Base-by-base conservation (phyloP, 1,140 invertebrate genomes). In the Aplysia californica region DNA sequence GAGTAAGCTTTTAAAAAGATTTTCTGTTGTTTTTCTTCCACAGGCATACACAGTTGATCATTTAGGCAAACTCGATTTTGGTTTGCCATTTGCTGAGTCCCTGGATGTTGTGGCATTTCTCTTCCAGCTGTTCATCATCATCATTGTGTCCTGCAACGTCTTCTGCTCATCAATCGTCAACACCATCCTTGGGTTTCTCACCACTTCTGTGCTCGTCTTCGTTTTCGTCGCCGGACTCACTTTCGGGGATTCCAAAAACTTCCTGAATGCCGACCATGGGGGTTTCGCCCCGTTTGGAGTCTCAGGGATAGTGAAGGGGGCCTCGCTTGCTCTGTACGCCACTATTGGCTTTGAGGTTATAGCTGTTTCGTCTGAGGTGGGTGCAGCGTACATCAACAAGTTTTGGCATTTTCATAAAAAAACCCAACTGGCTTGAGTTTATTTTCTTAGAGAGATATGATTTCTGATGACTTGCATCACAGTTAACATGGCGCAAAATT, bases 291-390 rank as follows among this genome's bases (percentile, higher is more conserved):
- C 86, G 4, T 82, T 79, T 77, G 87, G 87, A 10, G 33, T 82
- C 21, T 68, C 68, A 21, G 83, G 86, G 15, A 80, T 88, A 0
- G 38, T 89, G 38, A 71, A 73, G 4, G 87, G 81, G 4, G 83
- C 84, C 0, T 77, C 84, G 0, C 65, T 82, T 0, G 84, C 84
- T 56, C 87, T 88, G 73, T 89, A 87, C 64, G 88, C 88, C 4
- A 86, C 82, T 41, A 80, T 80, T 44, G 88, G 88, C 3, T 89
- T 83, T 67, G 88, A 90, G 35, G 80, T 83, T n/a, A 97, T 98
- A 76, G 96, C 96, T 4, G 96, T 96, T 15, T 97, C 95, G 0
- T 94, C 95, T 15, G 95, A 97, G 72, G 72, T 75, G 20, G 66
- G 41, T 56, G 23, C 2, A 69, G 3, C 29, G 33, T n/a, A n/a